A percentile compares a stretch with the other conserved stretches of the same genome.
phyloP scores from a whole-genome alignment of 2,797 vertebrate genomes.

The Neosilurus hyrtlii region DNA sequence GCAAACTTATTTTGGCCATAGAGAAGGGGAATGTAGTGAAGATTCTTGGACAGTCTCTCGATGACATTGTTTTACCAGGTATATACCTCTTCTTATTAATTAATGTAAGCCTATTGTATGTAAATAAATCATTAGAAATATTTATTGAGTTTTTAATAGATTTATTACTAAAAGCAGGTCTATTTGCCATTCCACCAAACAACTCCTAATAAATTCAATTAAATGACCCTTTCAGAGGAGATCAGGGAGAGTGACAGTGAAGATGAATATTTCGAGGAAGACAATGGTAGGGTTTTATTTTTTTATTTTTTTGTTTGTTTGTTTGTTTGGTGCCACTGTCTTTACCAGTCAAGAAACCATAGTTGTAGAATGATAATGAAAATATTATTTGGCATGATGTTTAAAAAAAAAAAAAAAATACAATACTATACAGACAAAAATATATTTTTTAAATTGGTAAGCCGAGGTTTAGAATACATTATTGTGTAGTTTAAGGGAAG shows the following conservation, averaged over 20 bases:
- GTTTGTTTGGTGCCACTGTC: not conserved
- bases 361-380: too few relatives aligned
- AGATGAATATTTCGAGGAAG: slow-evolving; percentile 33
- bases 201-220: not conserved
- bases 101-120: not conserved
- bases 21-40: slow-evolving; percentile 9
- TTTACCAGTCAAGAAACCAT: not conserved
- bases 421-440: not conserved
- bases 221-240: slow-evolving; percentile 17
- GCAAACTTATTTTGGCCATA: slow-evolving; percentile 33
- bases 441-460: not conserved
- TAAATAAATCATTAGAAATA: not conserved
- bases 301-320: not conserved
- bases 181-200: not conserved
- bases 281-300: not conserved
- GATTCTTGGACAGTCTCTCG: slow-evolving; percentile 12
- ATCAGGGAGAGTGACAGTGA: slow-evolving; percentile 30
- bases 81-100: not conserved
- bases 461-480: not conserved
- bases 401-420: too few relatives aligned
- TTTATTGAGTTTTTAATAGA: not conserved
- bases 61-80: slow-evolving; percentile 23
- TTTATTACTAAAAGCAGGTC: not conserved
- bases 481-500: not conserved
- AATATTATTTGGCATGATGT: too few relatives aligned